Evolutionary conservation across 2,888 invertebrate genomes (phyloP), one percentile per base, ranked within the genome.

Genomic region (Scaptomyza caliginosa): DNA sequence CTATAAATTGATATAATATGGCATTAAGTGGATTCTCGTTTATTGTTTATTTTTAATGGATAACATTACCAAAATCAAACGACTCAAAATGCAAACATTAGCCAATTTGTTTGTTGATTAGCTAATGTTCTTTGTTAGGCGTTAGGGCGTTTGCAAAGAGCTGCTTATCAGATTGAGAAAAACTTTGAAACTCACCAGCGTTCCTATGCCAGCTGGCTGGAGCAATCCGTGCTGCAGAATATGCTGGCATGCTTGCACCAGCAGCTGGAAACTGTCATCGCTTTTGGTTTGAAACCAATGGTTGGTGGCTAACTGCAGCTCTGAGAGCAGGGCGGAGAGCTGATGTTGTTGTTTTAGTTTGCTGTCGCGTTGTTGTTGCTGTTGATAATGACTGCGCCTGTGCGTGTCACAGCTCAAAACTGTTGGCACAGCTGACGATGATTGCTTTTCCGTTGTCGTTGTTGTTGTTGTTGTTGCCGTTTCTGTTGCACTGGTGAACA

Each of bases 141-240:
- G n/a, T 11, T 11, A 3, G 60, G 60, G 46, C 58, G 67, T 69
- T 66, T 64, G 59, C 43, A 50, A 63, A 63, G 36, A 49, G 50
- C 11, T 42, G 30, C 13, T 45, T 39, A 52, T 30, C 42, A 11
- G 11, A 16, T 23, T 2, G 1, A 11, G 6, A n/a, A 13, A 13
- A 42, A 30, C n/a, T 4, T 16, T 40, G 16, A 21, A 17, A 58
- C 58, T 62, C 36, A 75, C 72, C 38, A 17, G 42, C 4, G 30
- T 46, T 43, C 28, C 55, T 36, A 1, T 42, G 24, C 36, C 51
- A 24, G 43, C 39, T 52, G 69, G 72, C 55, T 71, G 59, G 38
- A 77, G 45, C 5, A 88, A 48, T 3, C 88, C 90, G 52, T 89
- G 85, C 45, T 74, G 65, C 34, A 89, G 62, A 40, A 89, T 88